Base-by-base conservation (phyloP, 2,797 vertebrate genomes). In the Lithobates pipiens region DNA sequence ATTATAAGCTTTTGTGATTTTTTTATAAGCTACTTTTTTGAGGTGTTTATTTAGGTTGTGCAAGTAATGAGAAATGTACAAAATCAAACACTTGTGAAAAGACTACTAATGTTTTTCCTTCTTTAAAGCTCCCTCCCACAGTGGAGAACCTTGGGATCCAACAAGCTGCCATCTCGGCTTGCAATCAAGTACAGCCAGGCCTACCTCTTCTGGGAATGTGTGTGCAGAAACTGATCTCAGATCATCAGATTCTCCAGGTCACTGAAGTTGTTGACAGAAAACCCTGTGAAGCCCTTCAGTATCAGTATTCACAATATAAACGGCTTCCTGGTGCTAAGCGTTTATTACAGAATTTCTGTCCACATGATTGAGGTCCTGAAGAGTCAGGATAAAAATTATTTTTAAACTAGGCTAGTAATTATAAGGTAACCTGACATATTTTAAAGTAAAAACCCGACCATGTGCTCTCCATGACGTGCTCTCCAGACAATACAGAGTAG, bases 171-270 rank as follows among this genome's bases (percentile, higher is more conserved):
- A 25, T 50, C 44, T 74, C 36, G 21, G 70, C 72, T 74, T n/a
- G 72, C 23, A 50, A 46, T 25, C 21, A 27, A 74, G 39, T 46
- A 74, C 36, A 44, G 3, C 42, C 39, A 23, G 76, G 76, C 25
- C 15, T 5, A 44, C 10, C 15, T 80, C 21, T 70, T 1, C 50
- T 80, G 67, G 77, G 67, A 69, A 50, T 69, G 42, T 68, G 25
- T 32, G 2, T 79, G 42, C 34, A 69, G 42, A 50, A 50, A 79
- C 39, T 78, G 65, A 70, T 70, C 18, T 70, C 32, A 69, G 23
- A 69, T 69, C 77, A 32, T 80, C 18, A 23, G 42, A 69, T 32
- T 46, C 63, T 79, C 63, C 29, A 68, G 65, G 25, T 80, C 67
- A 70, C 34, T 54, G 27, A 70, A 50, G 23, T 9, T 80, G 77